Evolutionary conservation across 2,113 vertebrate species (phyloP).

Genomic region (Pituophis catenifer): DNA sequence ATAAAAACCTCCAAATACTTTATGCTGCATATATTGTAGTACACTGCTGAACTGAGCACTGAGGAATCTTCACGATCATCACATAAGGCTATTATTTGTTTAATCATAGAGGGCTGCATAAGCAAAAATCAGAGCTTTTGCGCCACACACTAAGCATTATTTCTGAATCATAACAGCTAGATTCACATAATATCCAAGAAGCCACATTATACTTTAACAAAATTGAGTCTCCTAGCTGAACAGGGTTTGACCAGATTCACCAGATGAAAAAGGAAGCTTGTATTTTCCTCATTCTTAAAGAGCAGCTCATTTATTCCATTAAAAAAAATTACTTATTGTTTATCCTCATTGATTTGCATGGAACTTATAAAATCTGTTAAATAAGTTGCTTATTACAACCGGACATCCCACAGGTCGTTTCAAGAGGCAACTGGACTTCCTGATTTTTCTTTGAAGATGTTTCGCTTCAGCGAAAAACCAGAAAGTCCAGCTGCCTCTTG

Average conservation of each 20-base stretch:
- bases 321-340: not conserved
- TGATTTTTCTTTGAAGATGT: too few relatives aligned
- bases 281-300: not conserved
- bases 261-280: not conserved
- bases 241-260: not conserved
- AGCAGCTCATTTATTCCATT: not conserved
- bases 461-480: too few relatives aligned
- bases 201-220: not conserved
- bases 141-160: not conserved
- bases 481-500: too few relatives aligned
- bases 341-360: not conserved
- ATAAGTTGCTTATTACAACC: not conserved
- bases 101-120: not conserved
- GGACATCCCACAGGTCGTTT: too few relatives aligned
- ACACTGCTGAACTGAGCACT: not conserved
- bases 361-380: not conserved
- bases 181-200: not conserved
- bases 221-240: not conserved
- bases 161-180: not conserved
- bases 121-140: not conserved
- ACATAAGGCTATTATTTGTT: not conserved
- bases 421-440: too few relatives aligned
- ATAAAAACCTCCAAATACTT: not conserved
- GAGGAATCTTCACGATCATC: not conserved
- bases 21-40: not conserved